Conservation (phyloP, 2,888 invertebrate genomes). For the Pyrgus malvae region DNA sequence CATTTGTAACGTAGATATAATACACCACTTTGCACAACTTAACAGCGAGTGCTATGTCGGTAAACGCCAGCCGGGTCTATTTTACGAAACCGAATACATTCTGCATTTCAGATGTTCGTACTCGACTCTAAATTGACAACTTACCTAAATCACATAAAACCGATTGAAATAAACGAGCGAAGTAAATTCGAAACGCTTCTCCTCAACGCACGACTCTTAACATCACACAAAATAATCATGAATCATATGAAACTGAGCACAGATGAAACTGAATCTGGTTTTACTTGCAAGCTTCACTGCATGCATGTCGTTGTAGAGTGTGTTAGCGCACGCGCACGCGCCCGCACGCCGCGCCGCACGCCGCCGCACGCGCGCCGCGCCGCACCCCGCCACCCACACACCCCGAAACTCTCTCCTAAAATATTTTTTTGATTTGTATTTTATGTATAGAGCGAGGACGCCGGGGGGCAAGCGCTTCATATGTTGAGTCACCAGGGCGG, state of each 20-base stretch:
- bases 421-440: conserved; percentile 82
- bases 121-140: conserved; percentile 72
- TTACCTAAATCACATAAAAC: conserved; percentile 74
- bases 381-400: conserved; percentile 65
- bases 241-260: conserved; percentile 81
- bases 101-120: conserved; percentile 75
- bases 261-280: conserved; percentile 80
- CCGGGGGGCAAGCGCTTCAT: conserved; percentile 94
- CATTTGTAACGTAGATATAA: conserved; percentile 71
- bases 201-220: conserved; percentile 82
- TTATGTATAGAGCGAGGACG: conserved; percentile 94
- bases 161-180: conserved; percentile 65
- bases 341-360: conserved; percentile 42
- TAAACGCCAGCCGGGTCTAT: conserved; percentile 57
- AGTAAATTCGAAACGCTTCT: conserved; percentile 82
- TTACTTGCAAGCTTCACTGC: conserved; percentile 81
- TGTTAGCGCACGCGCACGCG: conserved; percentile 45
- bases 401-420: conserved; percentile 78
- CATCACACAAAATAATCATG: conserved; percentile 79
- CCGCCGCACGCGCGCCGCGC: conserved; percentile 38
- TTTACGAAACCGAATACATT: conserved; percentile 71
- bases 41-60: conserved; percentile 65
- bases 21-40: conserved; percentile 79
- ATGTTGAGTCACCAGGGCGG: conserved; percentile 97
- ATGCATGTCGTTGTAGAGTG: conserved; percentile 80